phyloP scores from a whole-genome alignment of 2,113 vertebrate species.

The Gymnorhina tibicen region DNA sequence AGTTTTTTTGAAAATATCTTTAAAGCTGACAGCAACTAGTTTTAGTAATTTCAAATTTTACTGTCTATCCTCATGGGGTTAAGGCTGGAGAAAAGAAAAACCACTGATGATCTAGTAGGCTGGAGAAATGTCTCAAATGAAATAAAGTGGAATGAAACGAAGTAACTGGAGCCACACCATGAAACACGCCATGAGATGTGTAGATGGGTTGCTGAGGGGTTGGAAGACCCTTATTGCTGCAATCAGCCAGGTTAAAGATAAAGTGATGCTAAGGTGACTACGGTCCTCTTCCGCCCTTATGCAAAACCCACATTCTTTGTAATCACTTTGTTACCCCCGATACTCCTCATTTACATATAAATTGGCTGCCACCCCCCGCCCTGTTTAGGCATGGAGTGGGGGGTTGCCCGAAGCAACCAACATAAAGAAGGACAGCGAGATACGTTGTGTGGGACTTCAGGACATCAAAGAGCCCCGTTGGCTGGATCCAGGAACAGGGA shows the following conservation, averaged over 20 bases:
- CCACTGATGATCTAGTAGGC: background rate
- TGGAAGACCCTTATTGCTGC: background rate
- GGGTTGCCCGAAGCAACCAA: background rate
- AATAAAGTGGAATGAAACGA: background rate
- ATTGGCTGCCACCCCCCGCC: background rate
- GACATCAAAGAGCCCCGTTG: background rate
- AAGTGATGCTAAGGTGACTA: background rate
- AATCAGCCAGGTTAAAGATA: background rate
- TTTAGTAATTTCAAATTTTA: background rate
- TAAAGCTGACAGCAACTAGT: background rate
- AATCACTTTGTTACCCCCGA: background rate
- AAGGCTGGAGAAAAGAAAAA: background rate
- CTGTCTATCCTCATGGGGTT: background rate
- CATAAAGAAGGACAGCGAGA: background rate
- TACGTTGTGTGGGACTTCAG: background rate
- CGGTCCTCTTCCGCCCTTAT: fast-evolving
- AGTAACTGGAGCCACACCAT: background rate
- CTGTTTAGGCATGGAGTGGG: background rate
- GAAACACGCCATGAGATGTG: background rate
- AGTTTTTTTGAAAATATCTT: background rate
- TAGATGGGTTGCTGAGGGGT: background rate
- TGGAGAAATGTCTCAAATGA: background rate
- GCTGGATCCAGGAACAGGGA: background rate
- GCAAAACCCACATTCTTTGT: background rate
- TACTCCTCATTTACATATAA: background rate